Base-by-base conservation (phyloP, 2,113 vertebrate species). In the Micronycteris hirsuta region DNA sequence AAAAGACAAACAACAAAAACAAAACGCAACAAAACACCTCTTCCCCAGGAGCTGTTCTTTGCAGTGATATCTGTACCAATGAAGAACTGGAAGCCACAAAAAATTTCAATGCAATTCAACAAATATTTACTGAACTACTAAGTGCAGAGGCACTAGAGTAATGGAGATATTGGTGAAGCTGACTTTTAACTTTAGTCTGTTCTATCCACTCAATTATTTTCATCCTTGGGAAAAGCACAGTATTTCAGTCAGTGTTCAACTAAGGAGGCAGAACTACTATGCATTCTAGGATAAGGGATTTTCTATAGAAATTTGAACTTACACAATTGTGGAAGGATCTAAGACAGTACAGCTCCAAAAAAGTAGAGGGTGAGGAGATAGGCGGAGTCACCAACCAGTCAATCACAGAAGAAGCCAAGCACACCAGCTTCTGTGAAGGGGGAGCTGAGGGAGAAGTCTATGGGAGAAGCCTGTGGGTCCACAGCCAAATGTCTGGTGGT, bases 71-170 rank as follows among this genome's bases (percentile, higher is more conserved):
- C 49, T 92, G 7, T 94, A 88, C 11, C 38, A 84, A 8, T 17
- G 36, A 92, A 93, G 67, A 97, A 82, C 26, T 88, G 10, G 81
- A 93, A 74, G 52, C 58, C 92, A 84, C 20, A 4, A 87, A 80
- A 89, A 91, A 93, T 61, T 81, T 78, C 52, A 94, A 38, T 90
- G 36, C 70, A 91, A n/a, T 81, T 78, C 22, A 56, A 38, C 28
- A 89, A 83, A 65, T 81, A 70, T 43, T 84, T 83, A 92, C 80
- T 86, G 74, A 97, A 70, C 31, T 94, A 24, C 26, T 49, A 78
- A 89, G 20, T 82, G 24, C 36, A 83, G 41, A 49, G 26, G 17
- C 73, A 77, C 26, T 70, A 7, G 63, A 63, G 31, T 92, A 84
- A 61, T 2, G 8, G 43, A 84, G 43, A 85, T 70, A 47, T 7